phyloP scores from a whole-genome alignment of 2,888 invertebrate genomes.

The Hybos culiciformis region DNA sequence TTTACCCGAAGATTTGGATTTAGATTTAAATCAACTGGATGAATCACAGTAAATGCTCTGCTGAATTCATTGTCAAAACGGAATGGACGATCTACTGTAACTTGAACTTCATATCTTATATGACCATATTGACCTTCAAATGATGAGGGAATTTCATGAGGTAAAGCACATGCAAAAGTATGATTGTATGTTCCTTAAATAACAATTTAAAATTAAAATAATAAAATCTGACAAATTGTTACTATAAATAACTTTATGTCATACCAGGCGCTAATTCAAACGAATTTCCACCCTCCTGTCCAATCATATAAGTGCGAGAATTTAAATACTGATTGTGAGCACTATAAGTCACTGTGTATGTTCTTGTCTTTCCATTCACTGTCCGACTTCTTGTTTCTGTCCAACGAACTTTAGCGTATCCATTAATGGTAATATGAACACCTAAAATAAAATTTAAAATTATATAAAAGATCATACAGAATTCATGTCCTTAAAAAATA shows the following conservation, averaged over 20 bases:
- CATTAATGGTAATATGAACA: slow-evolving; percentile 29
- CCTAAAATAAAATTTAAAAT: slow-evolving; percentile 18
- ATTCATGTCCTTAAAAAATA: too few species aligned
- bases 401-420: slow-evolving; percentile 32
- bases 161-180: slow-evolving; percentile 53
- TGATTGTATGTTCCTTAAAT: slow-evolving; percentile 50
- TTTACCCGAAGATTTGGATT: slow-evolving; percentile 51
- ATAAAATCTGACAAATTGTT: too few species aligned
- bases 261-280: slow-evolving; percentile 55
- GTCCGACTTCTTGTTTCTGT: slow-evolving; percentile 27
- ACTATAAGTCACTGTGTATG: slow-evolving; percentile 25
- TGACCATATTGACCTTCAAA: slow-evolving; percentile 61
- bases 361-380: slow-evolving; percentile 26
- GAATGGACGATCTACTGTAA: slow-evolving; percentile 67
- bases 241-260: too few species aligned
- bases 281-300: slow-evolving; percentile 42
- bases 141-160: slow-evolving; percentile 52
- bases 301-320: slow-evolving; percentile 27
- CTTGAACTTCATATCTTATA: slow-evolving; percentile 62
- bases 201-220: slow-evolving; percentile 28
- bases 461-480: background rate
- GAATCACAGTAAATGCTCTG: slow-evolving; percentile 61
- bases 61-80: slow-evolving; percentile 72
- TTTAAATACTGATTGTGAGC: slow-evolving; percentile 27
- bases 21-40: slow-evolving; percentile 64